phyloP scores from a whole-genome alignment of 2,888 invertebrate genomes.

The Corbicula japonica region DNA sequence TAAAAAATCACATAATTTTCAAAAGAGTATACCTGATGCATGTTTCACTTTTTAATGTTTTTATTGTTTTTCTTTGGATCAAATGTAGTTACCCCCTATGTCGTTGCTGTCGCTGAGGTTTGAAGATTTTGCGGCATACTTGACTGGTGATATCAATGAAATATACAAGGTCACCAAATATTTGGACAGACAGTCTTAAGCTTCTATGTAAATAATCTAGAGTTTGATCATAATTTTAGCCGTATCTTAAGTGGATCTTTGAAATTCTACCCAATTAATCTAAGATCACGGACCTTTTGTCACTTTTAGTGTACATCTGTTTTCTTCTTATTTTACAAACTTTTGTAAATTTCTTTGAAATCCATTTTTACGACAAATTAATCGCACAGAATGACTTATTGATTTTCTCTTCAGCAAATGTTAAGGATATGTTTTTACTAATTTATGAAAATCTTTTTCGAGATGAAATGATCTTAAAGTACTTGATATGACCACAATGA shows the following conservation, averaged over 20 bases:
- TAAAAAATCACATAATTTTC: no score
- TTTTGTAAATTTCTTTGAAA: conserved; percentile 27
- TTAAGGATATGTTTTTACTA: conserved; percentile 10
- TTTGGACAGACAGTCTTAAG: conserved; percentile 25
- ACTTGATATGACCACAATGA: conserved; percentile 23
- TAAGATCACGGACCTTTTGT: conserved; percentile 27
- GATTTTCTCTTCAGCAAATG: background rate
- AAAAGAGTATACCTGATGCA: no score
- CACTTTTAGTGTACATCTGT: conserved; percentile 38
- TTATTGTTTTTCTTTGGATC: no score
- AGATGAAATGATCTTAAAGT: background rate
- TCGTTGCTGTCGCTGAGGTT: no score
- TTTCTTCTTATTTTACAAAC: conserved; percentile 32
- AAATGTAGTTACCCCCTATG: no score
- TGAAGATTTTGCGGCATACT: no score
- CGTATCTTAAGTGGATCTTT: conserved; percentile 28
- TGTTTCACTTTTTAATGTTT: no score
- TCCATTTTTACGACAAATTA: conserved; percentile 43
- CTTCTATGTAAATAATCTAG: conserved; percentile 33
- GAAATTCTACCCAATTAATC: conserved; percentile 36
- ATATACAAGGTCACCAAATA: conserved; percentile 20
- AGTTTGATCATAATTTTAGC: conserved; percentile 30
- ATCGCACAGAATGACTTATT: conserved; percentile 36
- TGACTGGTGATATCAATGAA: conserved; percentile 17
- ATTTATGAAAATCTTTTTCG: conserved; percentile 12